Base-by-base conservation (phyloP, 2,113 vertebrate species). In the Cynocephalus volans region DNA sequence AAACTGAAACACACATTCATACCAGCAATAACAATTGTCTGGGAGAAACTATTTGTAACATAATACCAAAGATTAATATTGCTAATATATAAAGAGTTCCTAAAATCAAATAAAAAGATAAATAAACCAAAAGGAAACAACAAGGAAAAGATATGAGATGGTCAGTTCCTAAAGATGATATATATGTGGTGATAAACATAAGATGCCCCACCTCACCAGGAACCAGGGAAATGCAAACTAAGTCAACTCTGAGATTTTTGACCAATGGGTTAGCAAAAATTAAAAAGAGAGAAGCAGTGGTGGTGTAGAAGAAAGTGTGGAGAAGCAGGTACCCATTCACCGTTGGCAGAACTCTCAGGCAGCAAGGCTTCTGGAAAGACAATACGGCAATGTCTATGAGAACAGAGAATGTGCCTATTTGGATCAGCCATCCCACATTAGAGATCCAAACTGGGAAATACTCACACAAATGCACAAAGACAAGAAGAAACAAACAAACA, bases 101-200 rank as follows among this genome's bases (percentile, higher is more conserved):
- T 77, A 77, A 84, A 82, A 77, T 70, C 54, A 70, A 90, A 28
- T 36, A 58, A 85, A 84, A 85, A 60, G n/a, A 90, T 56, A 81
- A 93, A 90, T 56, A 81, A 93, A 54, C 26, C 45, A n/a, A 77
- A 48, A n/a, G 11, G 56, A 89, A 88, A 83, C 10, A 60, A 50
- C 45, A 11, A 69, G 52, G 11, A 62, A 87, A 7, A 77, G 2
- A n/a, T 36, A 41, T 7, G 23, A 93, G 64, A 28, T 33, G n/a
- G 50, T 45, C 50, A 15, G 79, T 72, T 83, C 77, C 69, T 60
- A 13, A 41, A 69, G 69, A 88, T 12, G 21, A 52, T 13, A 62
- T 9, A 52, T 7, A 23, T 26, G 52, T 18, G 17, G 31, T 48
- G 24, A 65, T 13, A 36, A 76, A 88, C 19, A n/a, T 31, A 72